phyloP scores from a whole-genome alignment of 1,140 invertebrate species.

The Potamilus streckersoni region DNA sequence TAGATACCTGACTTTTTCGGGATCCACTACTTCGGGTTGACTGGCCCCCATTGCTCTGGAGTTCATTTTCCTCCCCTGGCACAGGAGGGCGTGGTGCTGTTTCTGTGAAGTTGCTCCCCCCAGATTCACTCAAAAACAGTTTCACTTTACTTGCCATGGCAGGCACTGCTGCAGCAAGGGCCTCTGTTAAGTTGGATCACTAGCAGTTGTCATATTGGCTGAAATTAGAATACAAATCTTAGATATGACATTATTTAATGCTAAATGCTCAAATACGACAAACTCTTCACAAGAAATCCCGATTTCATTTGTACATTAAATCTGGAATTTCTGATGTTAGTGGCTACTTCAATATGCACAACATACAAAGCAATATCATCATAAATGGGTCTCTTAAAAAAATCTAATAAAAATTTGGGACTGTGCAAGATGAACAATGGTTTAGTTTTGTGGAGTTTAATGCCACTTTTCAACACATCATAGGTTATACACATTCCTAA shows the following conservation, averaged over 20 bases:
- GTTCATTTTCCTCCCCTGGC: constrained; percentile 67
- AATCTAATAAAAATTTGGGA: no score
- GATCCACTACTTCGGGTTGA: constrained; percentile 61
- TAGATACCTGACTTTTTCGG: constrained; percentile 55
- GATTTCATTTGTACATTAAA: background rate
- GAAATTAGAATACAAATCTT: constrained; percentile 1
- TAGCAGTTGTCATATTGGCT: constrained; percentile 16
- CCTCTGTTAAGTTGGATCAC: background rate
- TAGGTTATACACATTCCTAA: no score
- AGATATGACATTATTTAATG: background rate
- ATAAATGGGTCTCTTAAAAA: no score
- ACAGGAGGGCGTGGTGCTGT: constrained; percentile 63
- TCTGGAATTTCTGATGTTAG: no score
- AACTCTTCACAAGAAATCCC: background rate
- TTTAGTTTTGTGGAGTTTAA: no score
- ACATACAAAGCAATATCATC: no score
- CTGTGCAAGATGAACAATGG: no score
- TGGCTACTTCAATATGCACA: no score
- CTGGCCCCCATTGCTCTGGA: constrained; percentile 59
- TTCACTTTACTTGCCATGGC: constrained; percentile 55
- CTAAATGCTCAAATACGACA: background rate
- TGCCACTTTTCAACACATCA: no score
- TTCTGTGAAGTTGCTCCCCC: constrained; percentile 65
- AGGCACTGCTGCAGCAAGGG: no score
- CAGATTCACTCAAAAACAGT: constrained; percentile 63